These are phyloP conservation scores for Lontra canadensis DNA, from an alignment of 2,113 vertebrate species.

Conservation along the genomic window DNA sequence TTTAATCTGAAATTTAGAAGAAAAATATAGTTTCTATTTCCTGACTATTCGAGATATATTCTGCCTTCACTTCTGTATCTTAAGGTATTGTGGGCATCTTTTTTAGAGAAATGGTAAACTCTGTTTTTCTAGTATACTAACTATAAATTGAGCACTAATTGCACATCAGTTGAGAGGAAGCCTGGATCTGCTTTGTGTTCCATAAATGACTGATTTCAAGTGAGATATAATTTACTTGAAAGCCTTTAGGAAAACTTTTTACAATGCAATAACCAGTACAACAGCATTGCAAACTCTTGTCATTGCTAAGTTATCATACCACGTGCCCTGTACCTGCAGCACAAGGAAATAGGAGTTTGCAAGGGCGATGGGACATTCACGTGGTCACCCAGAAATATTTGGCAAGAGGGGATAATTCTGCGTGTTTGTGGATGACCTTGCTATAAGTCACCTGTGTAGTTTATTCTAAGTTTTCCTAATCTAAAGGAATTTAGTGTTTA, in stretches of 20 bases:
- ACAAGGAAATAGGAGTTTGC: neutral
- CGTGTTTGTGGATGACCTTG: neutral
- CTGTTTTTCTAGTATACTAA: neutral
- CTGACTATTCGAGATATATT: neutral
- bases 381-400: neutral
- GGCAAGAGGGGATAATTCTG: neutral
- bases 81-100: neutral
- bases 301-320: neutral
- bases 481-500: neutral
- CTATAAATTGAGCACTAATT: neutral
- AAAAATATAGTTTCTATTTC: neutral
- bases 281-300: neutral
- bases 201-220: neutral
- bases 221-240: neutral
- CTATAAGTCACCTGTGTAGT: neutral
- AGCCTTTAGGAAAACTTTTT: constrained; percentile 10
- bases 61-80: neutral
- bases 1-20: neutral
- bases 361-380: neutral
- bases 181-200: neutral
- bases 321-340: neutral
- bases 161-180: neutral
- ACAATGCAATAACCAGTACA: neutral
- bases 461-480: constrained; percentile 16
- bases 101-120: neutral